These are phyloP conservation scores for Lamellibrachia luymesi DNA, from an alignment of 1,140 invertebrate genomes.

Conservation along the genomic window DNA sequence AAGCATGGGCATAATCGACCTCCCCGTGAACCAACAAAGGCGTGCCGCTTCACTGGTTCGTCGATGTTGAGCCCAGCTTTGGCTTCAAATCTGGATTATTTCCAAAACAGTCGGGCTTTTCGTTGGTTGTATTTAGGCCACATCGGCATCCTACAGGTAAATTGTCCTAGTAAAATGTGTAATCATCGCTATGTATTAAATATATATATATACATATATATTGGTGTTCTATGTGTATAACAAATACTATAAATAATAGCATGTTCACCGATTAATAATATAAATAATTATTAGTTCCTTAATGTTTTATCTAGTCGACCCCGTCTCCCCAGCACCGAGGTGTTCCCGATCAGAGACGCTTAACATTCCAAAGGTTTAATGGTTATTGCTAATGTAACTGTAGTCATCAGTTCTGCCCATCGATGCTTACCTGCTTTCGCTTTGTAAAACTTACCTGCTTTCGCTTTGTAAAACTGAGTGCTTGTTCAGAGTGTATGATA, in stretches of 20 bases:
- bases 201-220: neutral
- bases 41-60: neutral
- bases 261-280: too few species aligned
- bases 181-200: neutral
- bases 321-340: neutral
- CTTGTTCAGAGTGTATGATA: neutral
- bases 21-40: neutral
- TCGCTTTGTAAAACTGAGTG: neutral
- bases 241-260: too few species aligned
- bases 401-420: neutral
- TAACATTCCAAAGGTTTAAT: neutral
- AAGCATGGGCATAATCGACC: neutral
- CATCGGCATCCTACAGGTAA: neutral
- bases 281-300: neutral
- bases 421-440: neutral
- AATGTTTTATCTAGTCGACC: too few species aligned
- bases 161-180: neutral
- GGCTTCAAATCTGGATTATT: neutral
- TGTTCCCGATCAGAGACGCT: neutral
- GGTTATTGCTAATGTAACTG: neutral
- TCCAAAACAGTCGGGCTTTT: neutral
- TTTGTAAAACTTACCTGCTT: neutral
- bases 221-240: too few species aligned
- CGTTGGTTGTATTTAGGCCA: neutral
- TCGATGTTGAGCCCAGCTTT: neutral